Evolutionary conservation across 2,888 invertebrate species (phyloP).

Genomic region (Ophioninae sp.): DNA sequence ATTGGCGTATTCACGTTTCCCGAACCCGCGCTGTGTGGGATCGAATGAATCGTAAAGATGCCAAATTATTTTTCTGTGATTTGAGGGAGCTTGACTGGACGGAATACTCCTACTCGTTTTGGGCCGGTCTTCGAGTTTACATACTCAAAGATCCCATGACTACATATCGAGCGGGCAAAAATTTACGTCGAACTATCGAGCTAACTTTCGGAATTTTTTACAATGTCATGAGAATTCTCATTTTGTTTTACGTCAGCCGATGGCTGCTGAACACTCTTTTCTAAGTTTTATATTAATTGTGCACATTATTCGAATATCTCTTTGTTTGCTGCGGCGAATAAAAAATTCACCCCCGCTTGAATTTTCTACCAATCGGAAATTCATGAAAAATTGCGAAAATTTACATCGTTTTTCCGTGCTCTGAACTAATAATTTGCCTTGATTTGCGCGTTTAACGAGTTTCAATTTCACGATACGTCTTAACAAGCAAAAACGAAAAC

Average conservation of each 20-base stretch:
- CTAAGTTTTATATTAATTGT: not conserved
- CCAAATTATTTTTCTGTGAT: slow-evolving; percentile 70
- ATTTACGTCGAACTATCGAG: not conserved
- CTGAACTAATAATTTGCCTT: no score
- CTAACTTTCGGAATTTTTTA: not conserved
- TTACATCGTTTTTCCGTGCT: no score
- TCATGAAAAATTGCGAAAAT: no score
- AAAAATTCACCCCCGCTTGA: no score
- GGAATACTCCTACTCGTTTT: slow-evolving; percentile 59
- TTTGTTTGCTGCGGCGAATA: not conserved
- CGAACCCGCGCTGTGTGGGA: slow-evolving; percentile 67
- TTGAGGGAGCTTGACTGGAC: slow-evolving; percentile 69
- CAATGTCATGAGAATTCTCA: not conserved
- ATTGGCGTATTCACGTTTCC: slow-evolving; percentile 65
- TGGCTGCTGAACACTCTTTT: not conserved
- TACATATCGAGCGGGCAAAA: slow-evolving; percentile 51
- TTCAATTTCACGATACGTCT: no score
- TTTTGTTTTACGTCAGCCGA: slow-evolving; percentile 31
- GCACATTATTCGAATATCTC: not conserved
- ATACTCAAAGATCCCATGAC: slow-evolving; percentile 66
- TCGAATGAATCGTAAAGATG: slow-evolving; percentile 67
- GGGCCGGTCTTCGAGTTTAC: slow-evolving; percentile 65
- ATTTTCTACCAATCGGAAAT: no score
- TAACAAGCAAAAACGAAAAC: no score
- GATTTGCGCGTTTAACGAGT: no score